phyloP scores from a whole-genome alignment of 2,113 vertebrate species.

The Apodemus speciosus region DNA sequence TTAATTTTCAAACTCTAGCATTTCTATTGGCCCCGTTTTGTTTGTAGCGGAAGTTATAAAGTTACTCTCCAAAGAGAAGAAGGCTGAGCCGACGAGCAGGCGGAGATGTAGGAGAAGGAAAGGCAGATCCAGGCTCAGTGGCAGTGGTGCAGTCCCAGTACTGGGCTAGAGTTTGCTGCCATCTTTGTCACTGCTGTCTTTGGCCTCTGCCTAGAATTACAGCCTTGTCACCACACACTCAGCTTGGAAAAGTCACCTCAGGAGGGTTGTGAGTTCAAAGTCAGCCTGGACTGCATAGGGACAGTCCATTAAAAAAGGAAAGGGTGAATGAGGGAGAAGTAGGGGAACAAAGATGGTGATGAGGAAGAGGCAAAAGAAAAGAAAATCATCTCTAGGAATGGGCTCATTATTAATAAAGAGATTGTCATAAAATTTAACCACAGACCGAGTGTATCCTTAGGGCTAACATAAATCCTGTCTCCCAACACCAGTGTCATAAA shows the following conservation, averaged over 20 bases:
- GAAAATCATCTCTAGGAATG: conserved; percentile 15
- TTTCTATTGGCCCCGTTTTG: not conserved
- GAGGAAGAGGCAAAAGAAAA: not conserved
- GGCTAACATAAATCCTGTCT: conserved; percentile 58
- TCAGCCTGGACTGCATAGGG: not conserved
- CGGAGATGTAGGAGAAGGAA: not conserved
- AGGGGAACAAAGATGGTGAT: not conserved
- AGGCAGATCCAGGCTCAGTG: not conserved
- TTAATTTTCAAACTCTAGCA: conserved; percentile 38
- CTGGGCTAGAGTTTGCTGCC: too few relatives aligned
- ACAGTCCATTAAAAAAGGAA: not conserved
- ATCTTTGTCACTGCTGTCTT: not conserved
- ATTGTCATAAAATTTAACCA: not conserved
- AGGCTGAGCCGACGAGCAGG: not conserved
- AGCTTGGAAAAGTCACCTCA: not conserved
- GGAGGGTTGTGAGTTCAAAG: not conserved
- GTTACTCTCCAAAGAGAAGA: not conserved
- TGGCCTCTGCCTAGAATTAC: not conserved
- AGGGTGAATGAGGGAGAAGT: not conserved
- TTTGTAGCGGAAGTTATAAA: conserved; percentile 19
- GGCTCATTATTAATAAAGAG: conserved; percentile 19
- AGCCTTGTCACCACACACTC: not conserved
- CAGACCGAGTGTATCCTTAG: conserved; percentile 11
- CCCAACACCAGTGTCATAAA: conserved; percentile 50
- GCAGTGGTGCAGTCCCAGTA: not conserved